phyloP scores from a whole-genome alignment of 2,113 vertebrate species.

The Anas platyrhynchos region DNA sequence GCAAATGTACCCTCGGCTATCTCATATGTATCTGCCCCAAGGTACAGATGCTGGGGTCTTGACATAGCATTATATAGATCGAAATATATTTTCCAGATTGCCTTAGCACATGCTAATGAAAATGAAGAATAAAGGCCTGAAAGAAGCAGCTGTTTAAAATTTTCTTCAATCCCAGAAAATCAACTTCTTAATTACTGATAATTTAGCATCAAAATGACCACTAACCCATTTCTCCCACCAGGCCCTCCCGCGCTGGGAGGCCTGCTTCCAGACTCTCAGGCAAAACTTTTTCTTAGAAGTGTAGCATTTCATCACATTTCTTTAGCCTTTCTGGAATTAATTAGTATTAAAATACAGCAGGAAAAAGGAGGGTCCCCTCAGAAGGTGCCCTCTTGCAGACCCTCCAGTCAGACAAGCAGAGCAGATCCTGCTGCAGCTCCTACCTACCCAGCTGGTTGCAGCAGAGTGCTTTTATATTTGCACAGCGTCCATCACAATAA shows the following conservation, averaged over 20 bases:
- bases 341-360: slow-evolving; percentile 61
- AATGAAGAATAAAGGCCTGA: slow-evolving; percentile 7
- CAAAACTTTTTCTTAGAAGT: neutral
- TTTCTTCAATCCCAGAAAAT: slow-evolving; percentile 61
- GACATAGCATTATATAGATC: slow-evolving; percentile 41
- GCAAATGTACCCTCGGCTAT: slow-evolving; percentile 72
- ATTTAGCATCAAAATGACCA: slow-evolving; percentile 67
- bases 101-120: slow-evolving; percentile 63
- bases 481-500: neutral
- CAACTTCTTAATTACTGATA: slow-evolving; percentile 73
- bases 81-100: slow-evolving; percentile 67
- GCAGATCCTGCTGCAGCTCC: neutral
- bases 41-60: slow-evolving; percentile 58
- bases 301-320: slow-evolving; percentile 25
- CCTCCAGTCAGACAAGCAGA: neutral
- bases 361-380: neutral
- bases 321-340: slow-evolving; percentile 60
- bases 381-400: slow-evolving; percentile 11
- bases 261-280: neutral
- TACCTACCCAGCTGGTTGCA: neutral
- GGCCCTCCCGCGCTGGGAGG: slow-evolving; percentile 35
- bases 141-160: slow-evolving; percentile 70
- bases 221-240: slow-evolving; percentile 48
- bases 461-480: neutral
- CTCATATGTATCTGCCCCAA: slow-evolving; percentile 63